Evolutionary conservation across 2,113 vertebrate species (phyloP).

Genomic region (Symphodus melops): DNA sequence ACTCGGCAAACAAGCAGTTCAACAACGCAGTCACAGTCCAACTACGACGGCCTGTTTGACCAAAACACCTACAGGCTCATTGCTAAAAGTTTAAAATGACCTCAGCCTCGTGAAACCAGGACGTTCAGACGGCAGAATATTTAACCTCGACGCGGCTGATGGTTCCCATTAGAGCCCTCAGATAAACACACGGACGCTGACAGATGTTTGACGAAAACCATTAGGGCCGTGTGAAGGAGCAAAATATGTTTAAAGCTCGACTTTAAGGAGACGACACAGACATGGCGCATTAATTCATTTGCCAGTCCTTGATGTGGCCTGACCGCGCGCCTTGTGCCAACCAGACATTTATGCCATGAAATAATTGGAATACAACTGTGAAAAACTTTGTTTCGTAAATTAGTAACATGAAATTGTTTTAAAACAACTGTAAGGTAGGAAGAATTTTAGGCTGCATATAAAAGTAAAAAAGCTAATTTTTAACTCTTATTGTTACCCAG

Average conservation of each 20-base stretch:
- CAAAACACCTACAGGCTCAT: constrained; percentile 32
- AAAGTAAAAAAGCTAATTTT: too few relatives aligned
- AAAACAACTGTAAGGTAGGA: not conserved
- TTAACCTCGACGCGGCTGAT: constrained; percentile 41
- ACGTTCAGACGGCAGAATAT: constrained; percentile 30
- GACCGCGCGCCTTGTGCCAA: constrained; percentile 5
- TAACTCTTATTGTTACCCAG: too few relatives aligned
- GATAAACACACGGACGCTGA: constrained; percentile 72
- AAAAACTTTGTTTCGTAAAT: not conserved
- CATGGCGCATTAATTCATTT: constrained; percentile 23
- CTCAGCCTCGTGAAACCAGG: not conserved
- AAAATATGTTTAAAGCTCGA: constrained; percentile 43
- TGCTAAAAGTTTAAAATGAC: constrained; percentile 22
- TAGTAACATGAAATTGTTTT: not conserved
- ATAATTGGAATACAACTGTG: not conserved
- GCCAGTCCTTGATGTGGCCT: constrained; percentile 30
- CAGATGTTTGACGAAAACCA: constrained; percentile 70
- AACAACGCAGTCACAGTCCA: constrained; percentile 38
- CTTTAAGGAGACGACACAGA: constrained; percentile 33
- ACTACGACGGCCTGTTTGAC: constrained; percentile 37
- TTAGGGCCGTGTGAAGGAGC: constrained; percentile 40
- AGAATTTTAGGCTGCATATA: too few relatives aligned
- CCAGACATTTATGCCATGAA: not conserved
- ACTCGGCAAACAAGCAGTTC: constrained; percentile 56
- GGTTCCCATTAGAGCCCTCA: constrained; percentile 62